Evolutionary conservation across 2,888 invertebrate species (phyloP), one percentile per base, ranked within the genome.

Genomic region (Stenchaetothrips biformis): DNA sequence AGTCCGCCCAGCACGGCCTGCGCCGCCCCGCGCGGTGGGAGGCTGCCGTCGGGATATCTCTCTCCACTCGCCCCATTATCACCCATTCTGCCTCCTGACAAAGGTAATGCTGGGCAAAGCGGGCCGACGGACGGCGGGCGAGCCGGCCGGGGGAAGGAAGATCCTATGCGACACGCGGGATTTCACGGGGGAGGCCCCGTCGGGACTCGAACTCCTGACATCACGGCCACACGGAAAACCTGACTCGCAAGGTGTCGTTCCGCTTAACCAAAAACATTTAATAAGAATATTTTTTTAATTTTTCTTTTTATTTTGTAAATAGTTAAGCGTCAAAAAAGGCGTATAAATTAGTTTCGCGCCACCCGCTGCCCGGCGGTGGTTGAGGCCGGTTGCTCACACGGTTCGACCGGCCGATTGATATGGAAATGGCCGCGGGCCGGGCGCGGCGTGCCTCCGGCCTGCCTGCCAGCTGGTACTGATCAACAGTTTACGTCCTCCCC

Each of bases 1-100:
- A 21, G 0, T 21, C 67, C 67, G 67, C 53, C 53, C 53, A 9
- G 13, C 53, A 9, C 53, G 13, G 53, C 21, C 67, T 2, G 16
- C 62, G 8, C 62, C 16, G 16, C 21, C 21, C 67, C 67, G 21
- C 67, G 67, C 67, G 21, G 67, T 74, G 67, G 67, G 67, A 74
- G 67, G 67, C 67, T 74, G 67, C 21, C 67, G 67, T 67, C 67
- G 67, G 67, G 67, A 74, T 74, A 74, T 74, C 67, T 74, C 67
- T 74, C 21, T 74, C 67, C 67, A 9, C 67, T 67, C 67, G 21
- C 67, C 11, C 67, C 25, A 74, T 74, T 74, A 74, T 74, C 67
- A 74, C 67, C 67, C 25, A 74, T 74, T 74, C 67, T 74, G 21
- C 67, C 11, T 9, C 67, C 67, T 74, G 7, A 74, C 67, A 74